These are phyloP conservation scores for Probosciger aterrimus DNA, from an alignment of 2,113 vertebrate species.

Conservation along the genomic window DNA sequence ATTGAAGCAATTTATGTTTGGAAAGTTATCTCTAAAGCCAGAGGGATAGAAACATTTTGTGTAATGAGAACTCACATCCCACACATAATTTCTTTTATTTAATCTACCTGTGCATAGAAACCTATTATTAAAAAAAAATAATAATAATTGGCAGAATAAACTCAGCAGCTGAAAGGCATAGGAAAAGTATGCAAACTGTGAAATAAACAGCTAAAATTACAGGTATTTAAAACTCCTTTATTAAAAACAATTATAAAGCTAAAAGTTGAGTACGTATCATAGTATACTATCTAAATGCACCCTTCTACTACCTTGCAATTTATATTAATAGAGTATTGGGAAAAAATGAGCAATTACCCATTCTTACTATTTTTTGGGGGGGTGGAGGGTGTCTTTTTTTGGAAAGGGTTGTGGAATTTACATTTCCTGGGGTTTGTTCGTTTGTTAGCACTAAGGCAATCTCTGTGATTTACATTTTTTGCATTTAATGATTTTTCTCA, in stretches of 20 bases:
- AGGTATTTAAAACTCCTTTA: neutral
- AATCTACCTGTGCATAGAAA: neutral
- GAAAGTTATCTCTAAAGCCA: constrained; percentile 35
- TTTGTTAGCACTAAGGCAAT: neutral
- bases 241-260: neutral
- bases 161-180: neutral
- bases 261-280: neutral
- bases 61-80: neutral
- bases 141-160: neutral
- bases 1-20: constrained; percentile 22
- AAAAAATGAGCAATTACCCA: neutral
- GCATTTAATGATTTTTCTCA: constrained; percentile 27
- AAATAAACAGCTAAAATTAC: neutral
- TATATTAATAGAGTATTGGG: neutral
- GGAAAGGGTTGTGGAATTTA: neutral
- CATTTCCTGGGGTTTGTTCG: neutral
- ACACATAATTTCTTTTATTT: constrained; percentile 12
- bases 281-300: neutral
- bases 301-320: neutral
- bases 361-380: neutral
- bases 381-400: neutral
- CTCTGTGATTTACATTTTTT: neutral
- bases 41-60: neutral
- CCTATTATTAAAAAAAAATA: neutral
- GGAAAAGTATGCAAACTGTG: neutral